Base-by-base conservation (phyloP, 2,797 vertebrate genomes). In the Neopelma chrysocephalum region DNA sequence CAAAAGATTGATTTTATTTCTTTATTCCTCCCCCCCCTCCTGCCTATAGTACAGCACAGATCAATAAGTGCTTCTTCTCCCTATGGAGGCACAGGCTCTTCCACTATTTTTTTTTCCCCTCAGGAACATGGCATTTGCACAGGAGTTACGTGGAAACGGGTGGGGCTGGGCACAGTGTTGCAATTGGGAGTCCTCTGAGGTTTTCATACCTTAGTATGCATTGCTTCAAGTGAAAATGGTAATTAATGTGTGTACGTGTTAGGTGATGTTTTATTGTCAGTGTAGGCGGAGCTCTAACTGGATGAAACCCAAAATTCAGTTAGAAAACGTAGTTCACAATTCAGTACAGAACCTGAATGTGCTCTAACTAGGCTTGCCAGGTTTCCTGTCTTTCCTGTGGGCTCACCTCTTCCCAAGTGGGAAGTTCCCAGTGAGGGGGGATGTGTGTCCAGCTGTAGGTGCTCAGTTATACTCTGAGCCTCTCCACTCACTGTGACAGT, bases 1-100 rank as follows among this genome's bases (percentile, higher is more conserved):
- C 96, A 97, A 96, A 94, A 97, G 94, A 93, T 93, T 76, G 88
- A 92, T 81, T 90, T 97, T 72, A 57, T 69, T 66, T 56, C 57
- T 87, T 87, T 58, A 88, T 87, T 70, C 88, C 34, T 65, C 12
- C 36, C 15, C 6, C 31, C 11, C 6, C 10, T 19, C 0, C 0
- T 1, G 42, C 90, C 83, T 89, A 40, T 86, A 95, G 91, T 82
- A 81, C 86, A 82, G 61, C 40, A 75, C 62, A 48, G 90, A 94
- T 95, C 94, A 95, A 27, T 96, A 95, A 94, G 71, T 79, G 48
- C 90, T 96, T 96, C 94, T 97, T 84, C 56, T 34, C 23, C 89
- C 25, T 68, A 0, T 73, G 53, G 53, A 68, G 58, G 75, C n/a
- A 34, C 65, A 27, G 66, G 10, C 11, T 72, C 21, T 26, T 42